Percentiles rank a stretch among this genome's conserved stretches.
Evolutionary conservation across 92 coral and sea anemone species (phyloP).

Genomic region (Palythoa heliodiscus): DNA sequence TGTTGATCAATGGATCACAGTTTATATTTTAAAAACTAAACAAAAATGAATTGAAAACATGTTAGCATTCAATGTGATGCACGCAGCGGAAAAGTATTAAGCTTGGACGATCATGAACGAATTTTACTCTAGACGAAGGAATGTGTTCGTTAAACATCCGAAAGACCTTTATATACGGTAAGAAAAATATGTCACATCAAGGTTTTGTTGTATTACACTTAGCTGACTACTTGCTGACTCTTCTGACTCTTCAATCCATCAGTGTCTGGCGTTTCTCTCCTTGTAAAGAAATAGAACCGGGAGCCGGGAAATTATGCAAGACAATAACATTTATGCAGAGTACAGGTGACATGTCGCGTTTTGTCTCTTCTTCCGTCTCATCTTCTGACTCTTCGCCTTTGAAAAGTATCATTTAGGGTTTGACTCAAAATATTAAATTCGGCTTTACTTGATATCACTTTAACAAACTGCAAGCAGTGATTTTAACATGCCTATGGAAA

Average conservation of each 20-base stretch:
- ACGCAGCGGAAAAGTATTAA: conserved; percentile 24
- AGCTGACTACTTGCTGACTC: conserved; percentile 35
- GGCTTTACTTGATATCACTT: too few species aligned
- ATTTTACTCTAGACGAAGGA: conserved; percentile 19
- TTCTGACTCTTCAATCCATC: conserved; percentile 36
- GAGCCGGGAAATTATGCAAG: conserved; percentile 38
- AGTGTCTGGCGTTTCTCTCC: conserved; percentile 19
- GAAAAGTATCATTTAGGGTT: too few species aligned
- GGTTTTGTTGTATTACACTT: conserved; percentile 29
- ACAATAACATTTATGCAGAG: conserved; percentile 19
- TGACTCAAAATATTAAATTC: too few species aligned
- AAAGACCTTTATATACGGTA: conserved; percentile 33
- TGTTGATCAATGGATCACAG: too few species aligned
- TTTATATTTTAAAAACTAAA: conserved; percentile 29
- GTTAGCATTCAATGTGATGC: conserved; percentile 32
- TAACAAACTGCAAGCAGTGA: too few species aligned
- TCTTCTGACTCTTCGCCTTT: too few species aligned
- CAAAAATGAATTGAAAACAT: conserved; percentile 22
- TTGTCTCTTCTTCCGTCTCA: too few species aligned
- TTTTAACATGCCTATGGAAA: too few species aligned
- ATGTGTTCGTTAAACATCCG: conserved; percentile 34
- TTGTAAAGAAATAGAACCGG: conserved; percentile 23
- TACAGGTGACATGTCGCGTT: too few species aligned
- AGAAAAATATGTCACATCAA: conserved; percentile 29
- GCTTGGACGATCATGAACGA: conserved; percentile 16